Base-by-base conservation (phyloP, 2,888 invertebrate species). In the Mesorhabditis spiculigera region DNA sequence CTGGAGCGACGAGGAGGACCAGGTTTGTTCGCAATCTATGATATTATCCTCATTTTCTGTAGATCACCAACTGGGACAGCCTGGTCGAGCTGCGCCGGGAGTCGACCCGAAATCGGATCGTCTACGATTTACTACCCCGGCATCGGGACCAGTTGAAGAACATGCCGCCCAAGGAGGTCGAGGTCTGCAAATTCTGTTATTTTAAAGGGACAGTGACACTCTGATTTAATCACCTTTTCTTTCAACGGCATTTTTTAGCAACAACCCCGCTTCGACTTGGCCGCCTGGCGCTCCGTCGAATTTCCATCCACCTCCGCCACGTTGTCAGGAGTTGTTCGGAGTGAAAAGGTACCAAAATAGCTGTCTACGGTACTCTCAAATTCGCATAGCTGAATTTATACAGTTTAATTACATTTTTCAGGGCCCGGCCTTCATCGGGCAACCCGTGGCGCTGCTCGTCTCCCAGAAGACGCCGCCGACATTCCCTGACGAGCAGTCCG, bases 1-100 rank as follows among this genome's bases (percentile, higher is more conserved):
- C 3, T 79, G 84, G 76, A 81, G 81, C 70, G 84, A 84, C 64
- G 73, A 83, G 4, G 77, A 80, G 65, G 80, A 80, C 74, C 67
- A 75, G 68, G 80, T 78, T 10, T 63, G 70, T 13, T 10, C 6
- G n/a, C 43, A 4, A 43, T 5, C 42, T 4, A 67, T 13, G 63
- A 1, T 28, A 45, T 28, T 66, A 58, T 10, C 5, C n/a, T 69
- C 58, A 13, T 42, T 10, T 44, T 3, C 61, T 75, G 43, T 16
- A 76, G 77, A 68, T 79, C 16, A 58, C 68, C 16, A 74, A 80
- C 63, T 80, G 80, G 80, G 61, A 69, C 3, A 73, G 77, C 4
- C 75, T 80, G 28, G 70, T 77, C 4, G 78, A 78, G 6, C 71
- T 80, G 1, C 65, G 80, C 45, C 68, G 75, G 13, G 66, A 70